Evolutionary conservation across 92 coral and sea anemone species (phyloP).

Genomic region (Meandrina meandrites): DNA sequence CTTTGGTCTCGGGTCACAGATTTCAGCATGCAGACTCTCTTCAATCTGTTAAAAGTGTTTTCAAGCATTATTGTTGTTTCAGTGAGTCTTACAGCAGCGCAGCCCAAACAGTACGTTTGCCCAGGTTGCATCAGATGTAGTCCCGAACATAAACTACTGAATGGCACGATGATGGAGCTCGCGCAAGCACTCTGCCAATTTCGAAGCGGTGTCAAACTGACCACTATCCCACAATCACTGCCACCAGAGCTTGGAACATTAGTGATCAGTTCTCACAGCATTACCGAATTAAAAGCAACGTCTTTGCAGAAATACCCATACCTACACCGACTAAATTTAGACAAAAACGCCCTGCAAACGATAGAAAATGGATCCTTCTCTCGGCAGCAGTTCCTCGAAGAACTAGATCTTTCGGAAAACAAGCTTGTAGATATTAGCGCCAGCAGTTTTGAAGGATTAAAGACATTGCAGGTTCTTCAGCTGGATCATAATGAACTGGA

Average conservation of each 20-base stretch:
- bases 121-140: background rate
- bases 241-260: slow-evolving; percentile 37
- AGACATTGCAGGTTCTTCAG: slow-evolving; percentile 36
- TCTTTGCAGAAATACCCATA: slow-evolving; percentile 53
- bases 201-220: slow-evolving; percentile 26
- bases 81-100: background rate
- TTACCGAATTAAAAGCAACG: slow-evolving; percentile 11
- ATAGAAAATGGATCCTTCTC: slow-evolving; percentile 60
- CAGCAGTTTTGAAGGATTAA: slow-evolving; percentile 62
- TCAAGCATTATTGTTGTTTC: background rate
- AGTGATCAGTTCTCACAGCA: slow-evolving; percentile 11
- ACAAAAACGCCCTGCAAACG: slow-evolving; percentile 41
- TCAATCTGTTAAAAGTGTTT: background rate
- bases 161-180: background rate
- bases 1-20: background rate
- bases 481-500: slow-evolving; percentile 58
- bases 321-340: slow-evolving; percentile 51
- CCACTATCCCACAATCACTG: slow-evolving; percentile 35
- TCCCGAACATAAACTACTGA: background rate
- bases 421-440: slow-evolving; percentile 30
- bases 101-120: background rate
- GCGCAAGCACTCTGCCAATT: slow-evolving; percentile 4
- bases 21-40: background rate
- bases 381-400: slow-evolving; percentile 35
- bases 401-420: slow-evolving; percentile 55